Conservation (phyloP, 92 coral and sea anemone species). For the Metridium senile region DNA sequence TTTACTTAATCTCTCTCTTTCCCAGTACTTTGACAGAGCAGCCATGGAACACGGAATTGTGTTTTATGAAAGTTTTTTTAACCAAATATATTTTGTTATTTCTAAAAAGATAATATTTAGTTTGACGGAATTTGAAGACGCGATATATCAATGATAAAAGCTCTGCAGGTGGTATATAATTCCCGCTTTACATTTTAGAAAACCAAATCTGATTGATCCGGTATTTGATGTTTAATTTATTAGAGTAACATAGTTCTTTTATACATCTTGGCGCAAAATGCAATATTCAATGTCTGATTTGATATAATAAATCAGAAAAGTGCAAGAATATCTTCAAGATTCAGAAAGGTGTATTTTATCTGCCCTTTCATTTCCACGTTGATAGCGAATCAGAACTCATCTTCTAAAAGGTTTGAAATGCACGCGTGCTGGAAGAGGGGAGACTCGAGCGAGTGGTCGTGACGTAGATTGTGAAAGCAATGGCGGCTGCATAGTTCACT, state of each 20-base stretch:
- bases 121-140: neutral
- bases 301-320: no score
- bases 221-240: no score
- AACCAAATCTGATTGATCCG: constrained; percentile 6
- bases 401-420: constrained; percentile 3
- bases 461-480: constrained; percentile 67
- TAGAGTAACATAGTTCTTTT: no score
- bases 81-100: neutral
- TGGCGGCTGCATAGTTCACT: constrained; percentile 73
- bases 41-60: neutral
- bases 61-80: neutral
- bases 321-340: no score
- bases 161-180: constrained; percentile 7
- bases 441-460: constrained; percentile 46
- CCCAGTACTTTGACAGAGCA: neutral
- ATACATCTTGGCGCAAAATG: no score
- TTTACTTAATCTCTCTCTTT: neutral
- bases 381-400: constrained; percentile 5
- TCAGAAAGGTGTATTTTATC: no score
- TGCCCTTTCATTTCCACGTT: neutral
- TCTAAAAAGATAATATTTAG: neutral
- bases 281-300: no score
- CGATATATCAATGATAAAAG: neutral
- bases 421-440: constrained; percentile 2
- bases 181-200: constrained; percentile 7